Conservation (phyloP, 2,797 vertebrate species). For the Arrhamphus sclerolepis region DNA sequence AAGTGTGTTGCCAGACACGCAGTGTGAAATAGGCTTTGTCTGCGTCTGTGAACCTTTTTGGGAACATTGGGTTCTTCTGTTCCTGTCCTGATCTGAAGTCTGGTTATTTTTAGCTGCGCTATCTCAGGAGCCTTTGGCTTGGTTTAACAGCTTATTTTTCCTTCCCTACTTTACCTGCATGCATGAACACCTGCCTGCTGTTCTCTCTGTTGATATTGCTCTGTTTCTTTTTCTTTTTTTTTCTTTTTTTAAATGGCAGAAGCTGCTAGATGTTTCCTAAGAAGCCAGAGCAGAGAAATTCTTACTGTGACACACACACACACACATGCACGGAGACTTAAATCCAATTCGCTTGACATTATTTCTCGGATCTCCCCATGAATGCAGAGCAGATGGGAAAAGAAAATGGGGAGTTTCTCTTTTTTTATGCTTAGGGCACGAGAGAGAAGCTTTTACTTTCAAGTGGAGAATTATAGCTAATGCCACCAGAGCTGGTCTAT, state of each 20-base stretch:
- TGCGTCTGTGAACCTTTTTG: conserved; percentile 31
- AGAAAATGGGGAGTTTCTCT: conserved; percentile 14
- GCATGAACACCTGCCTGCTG: conserved; percentile 18
- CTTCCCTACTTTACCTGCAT: conserved; percentile 58
- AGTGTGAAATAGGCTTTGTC: conserved; percentile 42
- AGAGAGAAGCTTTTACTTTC: conserved; percentile 41
- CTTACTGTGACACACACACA: conserved; percentile 13
- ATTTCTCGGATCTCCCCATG: conserved; percentile 29
- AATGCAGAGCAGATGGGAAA: conserved; percentile 27
- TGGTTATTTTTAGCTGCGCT: conserved; percentile 73
- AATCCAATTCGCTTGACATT: conserved; percentile 45
- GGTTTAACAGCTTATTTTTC: conserved; percentile 64
- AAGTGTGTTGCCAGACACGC: conserved; percentile 11
- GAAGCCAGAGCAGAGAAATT: conserved; percentile 15
- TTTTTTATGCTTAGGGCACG: conserved; percentile 18
- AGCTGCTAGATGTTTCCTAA: conserved; percentile 19
- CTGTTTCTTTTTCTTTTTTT: conserved; percentile 3
- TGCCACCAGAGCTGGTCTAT: conserved; percentile 40
- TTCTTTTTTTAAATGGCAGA: no score
- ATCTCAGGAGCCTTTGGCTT: conserved; percentile 65
- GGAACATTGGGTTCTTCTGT: conserved; percentile 67
- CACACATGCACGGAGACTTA: conserved; percentile 31
- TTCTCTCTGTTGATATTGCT: conserved; percentile 28
- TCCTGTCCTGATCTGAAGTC: conserved; percentile 54
- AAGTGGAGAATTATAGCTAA: conserved; percentile 51